Conservation (phyloP, 2,797 vertebrate species). For the Thripadectes ignobilis region DNA sequence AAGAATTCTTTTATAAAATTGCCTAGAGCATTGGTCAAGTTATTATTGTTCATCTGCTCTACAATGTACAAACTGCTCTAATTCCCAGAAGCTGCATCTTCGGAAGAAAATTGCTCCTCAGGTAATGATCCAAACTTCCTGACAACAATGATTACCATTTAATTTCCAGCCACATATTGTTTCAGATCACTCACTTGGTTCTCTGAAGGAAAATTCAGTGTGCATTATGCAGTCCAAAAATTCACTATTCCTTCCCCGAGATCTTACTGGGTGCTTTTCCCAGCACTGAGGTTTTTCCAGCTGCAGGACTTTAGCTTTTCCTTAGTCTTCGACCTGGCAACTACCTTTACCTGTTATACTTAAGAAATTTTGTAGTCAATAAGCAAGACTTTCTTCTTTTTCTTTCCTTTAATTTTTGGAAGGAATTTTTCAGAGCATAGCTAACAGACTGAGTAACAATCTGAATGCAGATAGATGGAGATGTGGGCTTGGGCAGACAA, state of each 20-base stretch:
- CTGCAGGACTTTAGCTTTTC: not conserved
- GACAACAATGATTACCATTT: not conserved
- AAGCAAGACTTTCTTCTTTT: not conserved
- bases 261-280: not conserved
- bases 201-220: not conserved
- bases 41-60: not conserved
- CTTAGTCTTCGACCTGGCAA: not conserved
- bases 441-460: not conserved
- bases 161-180: not conserved
- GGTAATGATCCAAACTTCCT: not conserved
- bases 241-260: not conserved
- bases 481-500: not conserved
- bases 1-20: not conserved
- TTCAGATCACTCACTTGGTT: not conserved
- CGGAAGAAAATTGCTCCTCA: not conserved
- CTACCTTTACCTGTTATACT: not conserved
- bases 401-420: not conserved
- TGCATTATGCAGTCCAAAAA: not conserved
- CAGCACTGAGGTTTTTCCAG: not conserved
- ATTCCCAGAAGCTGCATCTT: not conserved
- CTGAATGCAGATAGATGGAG: not conserved
- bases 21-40: accelerated
- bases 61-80: not conserved
- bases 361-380: not conserved
- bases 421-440: not conserved